Conservation (phyloP, 1,140 invertebrate species). For the Microplitis mediator region DNA sequence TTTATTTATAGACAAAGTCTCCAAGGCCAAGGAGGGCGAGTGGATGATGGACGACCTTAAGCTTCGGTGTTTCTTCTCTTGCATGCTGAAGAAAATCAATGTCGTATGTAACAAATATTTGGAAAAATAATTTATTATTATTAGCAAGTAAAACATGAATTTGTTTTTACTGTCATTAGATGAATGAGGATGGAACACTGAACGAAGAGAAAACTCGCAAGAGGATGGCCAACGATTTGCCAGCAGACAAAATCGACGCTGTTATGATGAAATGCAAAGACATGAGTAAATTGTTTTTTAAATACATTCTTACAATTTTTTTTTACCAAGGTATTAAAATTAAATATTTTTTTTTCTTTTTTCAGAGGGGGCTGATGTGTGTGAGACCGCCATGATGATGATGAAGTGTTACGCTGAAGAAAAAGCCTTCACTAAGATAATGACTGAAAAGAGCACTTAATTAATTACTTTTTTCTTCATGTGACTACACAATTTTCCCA, state of each 20-base stretch:
- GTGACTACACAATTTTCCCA: no score
- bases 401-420: neutral
- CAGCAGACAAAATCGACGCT: conserved; percentile 5
- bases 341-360: neutral
- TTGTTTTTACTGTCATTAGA: no score
- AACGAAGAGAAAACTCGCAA: neutral
- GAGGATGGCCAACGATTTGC: conserved; percentile 8
- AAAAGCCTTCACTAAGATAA: neutral
- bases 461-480: no score
- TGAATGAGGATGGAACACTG: neutral
- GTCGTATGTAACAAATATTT: conserved; percentile 29
- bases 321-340: neutral
- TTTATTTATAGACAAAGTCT: neutral
- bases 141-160: no score
- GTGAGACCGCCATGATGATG: conserved; percentile 27
- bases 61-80: conserved; percentile 32
- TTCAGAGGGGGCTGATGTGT: conserved; percentile 21
- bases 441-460: no score
- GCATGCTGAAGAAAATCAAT: conserved; percentile 36
- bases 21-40: neutral
- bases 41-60: conserved; percentile 26
- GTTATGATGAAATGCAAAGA: conserved; percentile 28
- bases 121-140: neutral
- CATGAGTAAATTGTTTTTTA: conserved; percentile 16
- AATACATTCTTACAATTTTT: neutral